Evolutionary conservation across 2,888 invertebrate species (phyloP), one percentile per base, ranked within the genome.

Genomic region (Spicauda simplicius): DNA sequence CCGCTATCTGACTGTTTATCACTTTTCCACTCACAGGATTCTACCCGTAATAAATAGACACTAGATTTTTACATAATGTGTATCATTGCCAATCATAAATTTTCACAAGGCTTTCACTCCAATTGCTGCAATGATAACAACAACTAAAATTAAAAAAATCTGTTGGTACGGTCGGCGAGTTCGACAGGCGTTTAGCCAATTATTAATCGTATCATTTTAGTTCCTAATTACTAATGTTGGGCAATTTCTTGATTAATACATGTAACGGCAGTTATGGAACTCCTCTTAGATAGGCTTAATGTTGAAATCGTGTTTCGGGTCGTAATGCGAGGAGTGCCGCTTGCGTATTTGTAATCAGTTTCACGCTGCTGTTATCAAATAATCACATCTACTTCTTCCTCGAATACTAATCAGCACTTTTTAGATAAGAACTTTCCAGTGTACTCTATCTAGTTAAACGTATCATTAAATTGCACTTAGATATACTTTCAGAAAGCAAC

Each of bases 371-470:
- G 64, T 71, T 70, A 70, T 71, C 71, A 66, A 63, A 66, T 71
- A 71, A 69, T 69, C 61, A 60, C 65, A 69, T 68, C 68, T 65
- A 68, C 65, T 71, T 63, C 68, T 71, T 58, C 68, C 64, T 65
- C 57, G 71, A 69, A 71, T 68, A 61, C 69, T 69, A 71, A 69
- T 71, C 68, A 60, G 68, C 45, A 45, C 56, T 61, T 68, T 67
- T 62, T 68, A 68, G 57, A 57, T 68, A 57, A 52, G 30, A 20
- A 12, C 57, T 41, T 62, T 62, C 62, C 62, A 57, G 62, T 68
- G 41, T 62, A 30, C 52, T 11, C 56, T 68, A 62, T 68, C 61
- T 62, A 52, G 52, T 57, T 25, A 18, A 25, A 60, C 54, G 60
- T 66, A 60, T 60, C 60, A 60, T 66, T 56, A 61, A 61, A 67